Evolutionary conservation across 2,113 vertebrate species (phyloP), one percentile per base, ranked within the genome.

Genomic region (Sinosuthora webbiana): DNA sequence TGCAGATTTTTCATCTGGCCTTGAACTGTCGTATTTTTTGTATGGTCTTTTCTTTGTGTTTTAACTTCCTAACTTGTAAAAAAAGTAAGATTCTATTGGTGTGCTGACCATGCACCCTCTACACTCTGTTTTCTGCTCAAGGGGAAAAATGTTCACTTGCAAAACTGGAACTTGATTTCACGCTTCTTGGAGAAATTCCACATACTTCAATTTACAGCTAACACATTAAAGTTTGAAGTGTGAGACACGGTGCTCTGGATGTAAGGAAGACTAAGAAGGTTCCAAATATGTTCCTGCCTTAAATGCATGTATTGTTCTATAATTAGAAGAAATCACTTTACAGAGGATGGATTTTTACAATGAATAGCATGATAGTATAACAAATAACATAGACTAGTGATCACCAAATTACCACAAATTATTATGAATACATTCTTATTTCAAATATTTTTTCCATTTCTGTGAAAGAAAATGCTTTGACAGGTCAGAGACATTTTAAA

Each of bases 91-190:
- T 44, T 77, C 95, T 95, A 87, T 63, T 77, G 67, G 35, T 91
- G 68, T 93, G 57, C 79, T 96, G 56, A 96, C 82, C 93, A 69
- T 84, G 75, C 42, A 80, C 49, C 55, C 57, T 75, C 15, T 73
- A 47, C 18, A 57, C 68, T 90, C 25, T 25, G 77, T 94, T 96
- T 94, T 87, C 89, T 70, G 87, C 91, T 95, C 60, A 85, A 83
- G 87, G 80, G 87, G 63, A 78, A 94, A 95, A 96, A 94, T 89
- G 73, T 94, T 94, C 91, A 83, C 81, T 97, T 95, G 53, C 65
- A 92, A 94, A 97, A 93, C 65, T 91, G 37, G 76, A 97, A 95
- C 39, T 89, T 94, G 83, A 94, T 97, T 96, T 97, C 96, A 95
- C 1, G 19, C 93, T 92, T 94, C 92, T 93, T 73, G 80, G 60